Evolutionary conservation across 1,140 invertebrate genomes (phyloP).

Genomic region (Drosophila jambulina): DNA sequence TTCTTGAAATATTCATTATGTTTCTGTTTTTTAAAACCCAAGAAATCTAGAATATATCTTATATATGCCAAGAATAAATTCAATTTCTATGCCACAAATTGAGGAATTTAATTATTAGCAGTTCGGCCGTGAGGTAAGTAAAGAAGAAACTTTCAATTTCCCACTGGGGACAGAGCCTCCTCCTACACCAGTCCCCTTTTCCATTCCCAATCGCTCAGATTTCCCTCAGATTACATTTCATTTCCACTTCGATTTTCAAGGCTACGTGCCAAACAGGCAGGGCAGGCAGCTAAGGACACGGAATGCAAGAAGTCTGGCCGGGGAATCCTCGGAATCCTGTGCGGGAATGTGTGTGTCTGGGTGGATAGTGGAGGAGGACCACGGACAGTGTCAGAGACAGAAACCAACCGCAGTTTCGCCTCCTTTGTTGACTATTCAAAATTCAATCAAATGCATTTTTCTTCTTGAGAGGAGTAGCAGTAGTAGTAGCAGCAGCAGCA

Average conservation of each 20-base stretch:
- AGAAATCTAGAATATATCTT: background rate
- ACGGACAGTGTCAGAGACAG: background rate
- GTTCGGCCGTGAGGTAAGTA: background rate
- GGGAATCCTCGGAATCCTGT: slow-evolving; percentile 11
- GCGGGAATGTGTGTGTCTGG: background rate
- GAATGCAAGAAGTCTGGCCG: slow-evolving; percentile 10
- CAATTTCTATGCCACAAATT: slow-evolving; percentile 1
- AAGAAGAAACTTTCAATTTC: slow-evolving; percentile 11
- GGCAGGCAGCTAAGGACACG: slow-evolving; percentile 1
- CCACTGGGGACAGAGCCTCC: background rate
- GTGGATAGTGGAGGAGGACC: background rate
- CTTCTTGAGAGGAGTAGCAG: slow-evolving; percentile 19
- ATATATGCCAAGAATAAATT: background rate
- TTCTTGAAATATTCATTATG: no score
- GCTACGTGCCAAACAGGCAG: slow-evolving; percentile 32
- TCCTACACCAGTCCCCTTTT: background rate
- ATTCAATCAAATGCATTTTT: slow-evolving; percentile 70
- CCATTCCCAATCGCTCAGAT: slow-evolving; percentile 23
- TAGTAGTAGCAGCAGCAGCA: background rate
- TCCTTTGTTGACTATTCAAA: slow-evolving; percentile 58
- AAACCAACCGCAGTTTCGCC: slow-evolving; percentile 10
- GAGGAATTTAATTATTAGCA: slow-evolving; percentile 1
- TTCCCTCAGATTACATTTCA: slow-evolving; percentile 17
- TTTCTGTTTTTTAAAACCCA: no score
- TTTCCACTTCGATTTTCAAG: slow-evolving; percentile 26